These are phyloP conservation scores for Troides helena DNA, from an alignment of 2,888 invertebrate species.

Conservation along the genomic window DNA sequence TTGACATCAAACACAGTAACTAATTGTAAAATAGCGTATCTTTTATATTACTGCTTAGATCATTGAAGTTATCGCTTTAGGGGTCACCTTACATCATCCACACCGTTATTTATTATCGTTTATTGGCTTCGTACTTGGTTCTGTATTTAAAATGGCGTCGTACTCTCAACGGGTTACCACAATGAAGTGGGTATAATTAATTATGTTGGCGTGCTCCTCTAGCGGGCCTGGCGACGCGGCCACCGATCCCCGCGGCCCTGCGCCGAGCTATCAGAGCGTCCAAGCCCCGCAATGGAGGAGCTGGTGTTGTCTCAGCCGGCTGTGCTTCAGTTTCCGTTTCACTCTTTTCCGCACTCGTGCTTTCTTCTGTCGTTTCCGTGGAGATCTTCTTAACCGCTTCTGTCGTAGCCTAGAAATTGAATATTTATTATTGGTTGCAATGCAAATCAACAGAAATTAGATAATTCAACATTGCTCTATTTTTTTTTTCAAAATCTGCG, in stretches of 20 bases:
- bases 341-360: conserved; percentile 63
- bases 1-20: background rate
- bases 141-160: conserved; percentile 1
- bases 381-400: conserved; percentile 65
- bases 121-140: background rate
- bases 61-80: background rate
- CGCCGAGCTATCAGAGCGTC: conserved; percentile 86
- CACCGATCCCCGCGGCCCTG: conserved; percentile 73
- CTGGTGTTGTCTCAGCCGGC: conserved; percentile 70
- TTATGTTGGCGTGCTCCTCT: conserved; percentile 50
- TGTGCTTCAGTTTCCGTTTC: conserved; percentile 63
- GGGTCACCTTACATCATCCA: background rate
- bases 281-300: conserved; percentile 82
- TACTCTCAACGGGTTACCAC: conserved; percentile 20
- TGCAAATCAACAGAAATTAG: too few relatives aligned
- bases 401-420: conserved; percentile 58
- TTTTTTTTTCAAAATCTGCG: background rate
- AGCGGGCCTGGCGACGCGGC: conserved; percentile 58
- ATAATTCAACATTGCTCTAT: too few relatives aligned
- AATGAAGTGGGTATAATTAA: conserved; percentile 37
- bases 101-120: background rate
- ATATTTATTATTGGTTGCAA: background rate
- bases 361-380: conserved; percentile 65
- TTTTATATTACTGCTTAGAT: background rate
- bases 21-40: background rate